Percentiles rank a stretch among this genome's conserved stretches.
Evolutionary conservation across 1,140 invertebrate species (phyloP).

Genomic region (Mya arenaria): DNA sequence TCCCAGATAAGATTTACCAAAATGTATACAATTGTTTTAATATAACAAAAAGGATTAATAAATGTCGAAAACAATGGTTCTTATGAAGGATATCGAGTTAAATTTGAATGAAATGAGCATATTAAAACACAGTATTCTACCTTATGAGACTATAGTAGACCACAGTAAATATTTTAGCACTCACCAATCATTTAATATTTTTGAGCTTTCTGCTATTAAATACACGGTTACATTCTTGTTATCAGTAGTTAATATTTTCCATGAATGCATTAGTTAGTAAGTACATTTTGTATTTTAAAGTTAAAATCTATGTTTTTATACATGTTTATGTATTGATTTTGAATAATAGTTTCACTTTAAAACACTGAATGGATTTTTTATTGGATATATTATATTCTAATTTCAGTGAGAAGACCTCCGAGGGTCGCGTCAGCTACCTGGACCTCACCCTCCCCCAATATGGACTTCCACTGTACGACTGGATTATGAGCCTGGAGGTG

Average conservation of each 20-base stretch:
- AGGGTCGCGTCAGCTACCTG: constrained; percentile 43
- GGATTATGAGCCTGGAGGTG: constrained; percentile 52
- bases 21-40: too few relatives aligned
- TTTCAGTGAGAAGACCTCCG: constrained; percentile 10
- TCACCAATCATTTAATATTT: too few relatives aligned
- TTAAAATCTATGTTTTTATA: background rate
- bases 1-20: too few relatives aligned
- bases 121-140: too few relatives aligned
- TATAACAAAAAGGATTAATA: too few relatives aligned
- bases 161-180: too few relatives aligned
- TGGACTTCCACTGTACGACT: constrained; percentile 54
- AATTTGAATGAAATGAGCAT: too few relatives aligned
- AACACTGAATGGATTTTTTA: background rate
- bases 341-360: background rate
- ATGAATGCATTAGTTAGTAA: background rate
- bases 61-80: too few relatives aligned
- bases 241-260: background rate
- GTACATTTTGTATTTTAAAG: background rate
- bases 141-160: too few relatives aligned
- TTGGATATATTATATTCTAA: background rate
- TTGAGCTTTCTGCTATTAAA: too few relatives aligned
- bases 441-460: constrained; percentile 59
- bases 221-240: too few relatives aligned
- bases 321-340: background rate
- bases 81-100: too few relatives aligned